Evolutionary conservation across 64 coral and sea anemone species (phyloP).

Genomic region (Acropora yongei): DNA sequence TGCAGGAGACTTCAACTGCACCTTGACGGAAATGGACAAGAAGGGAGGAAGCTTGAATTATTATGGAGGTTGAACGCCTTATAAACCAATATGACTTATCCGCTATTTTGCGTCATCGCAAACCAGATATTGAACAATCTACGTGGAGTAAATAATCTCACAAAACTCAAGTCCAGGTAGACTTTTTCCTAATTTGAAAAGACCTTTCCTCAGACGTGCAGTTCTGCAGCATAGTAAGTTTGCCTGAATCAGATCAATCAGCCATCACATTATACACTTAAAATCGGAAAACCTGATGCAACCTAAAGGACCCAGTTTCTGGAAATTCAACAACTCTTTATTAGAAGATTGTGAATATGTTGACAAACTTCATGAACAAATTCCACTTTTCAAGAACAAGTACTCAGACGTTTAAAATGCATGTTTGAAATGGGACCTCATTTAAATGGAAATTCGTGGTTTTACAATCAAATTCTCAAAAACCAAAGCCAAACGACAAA

Average conservation of each 20-base stretch:
- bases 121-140: slow-evolving; percentile 2
- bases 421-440: too few species aligned
- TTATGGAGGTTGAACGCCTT: background rate
- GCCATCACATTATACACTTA: background rate
- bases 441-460: too few species aligned
- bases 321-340: slow-evolving; percentile 33
- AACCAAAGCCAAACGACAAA: too few species aligned
- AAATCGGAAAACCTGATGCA: background rate
- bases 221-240: background rate
- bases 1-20: too few species aligned
- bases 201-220: background rate
- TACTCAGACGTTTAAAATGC: too few species aligned
- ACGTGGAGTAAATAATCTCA: background rate
- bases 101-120: background rate
- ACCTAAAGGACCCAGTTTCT: slow-evolving; percentile 12
- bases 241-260: slow-evolving; percentile 7
- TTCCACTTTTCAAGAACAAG: too few species aligned
- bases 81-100: background rate
- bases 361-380: too few species aligned
- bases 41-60: background rate
- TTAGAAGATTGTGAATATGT: background rate
- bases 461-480: too few species aligned
- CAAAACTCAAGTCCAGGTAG: slow-evolving; percentile 3
- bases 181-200: slow-evolving; percentile 32
- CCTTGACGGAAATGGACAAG: background rate